Percentiles rank a stretch among this genome's conserved stretches.
These are phyloP conservation scores for Canis aureus DNA, from an alignment of 2,113 vertebrate genomes.

Conservation along the genomic window DNA sequence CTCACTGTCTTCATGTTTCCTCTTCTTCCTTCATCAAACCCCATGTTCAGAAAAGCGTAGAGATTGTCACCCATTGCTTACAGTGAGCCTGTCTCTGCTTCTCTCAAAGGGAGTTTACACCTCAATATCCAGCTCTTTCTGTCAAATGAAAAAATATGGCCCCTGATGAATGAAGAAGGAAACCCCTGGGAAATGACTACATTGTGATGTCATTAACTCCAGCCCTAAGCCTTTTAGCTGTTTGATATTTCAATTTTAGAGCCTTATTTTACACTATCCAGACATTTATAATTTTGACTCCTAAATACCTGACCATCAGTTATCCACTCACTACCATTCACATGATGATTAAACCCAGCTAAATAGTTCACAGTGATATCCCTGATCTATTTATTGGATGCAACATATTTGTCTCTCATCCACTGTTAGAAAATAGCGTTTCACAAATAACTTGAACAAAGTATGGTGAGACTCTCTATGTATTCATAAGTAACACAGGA, in stretches of 20 bases:
- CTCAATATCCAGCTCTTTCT: background rate
- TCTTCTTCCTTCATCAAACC: background rate
- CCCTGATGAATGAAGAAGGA: background rate
- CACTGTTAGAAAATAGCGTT: background rate
- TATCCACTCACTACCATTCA: background rate
- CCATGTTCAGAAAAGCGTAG: background rate
- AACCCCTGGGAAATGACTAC: background rate
- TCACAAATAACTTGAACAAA: slow-evolving; percentile 52
- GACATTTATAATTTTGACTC: background rate
- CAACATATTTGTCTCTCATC: background rate
- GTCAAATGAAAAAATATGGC: background rate
- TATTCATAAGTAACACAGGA: background rate
- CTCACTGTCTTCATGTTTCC: background rate
- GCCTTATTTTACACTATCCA: background rate
- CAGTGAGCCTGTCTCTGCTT: background rate
- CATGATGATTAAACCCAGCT: background rate
- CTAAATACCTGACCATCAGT: background rate
- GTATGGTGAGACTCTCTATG: background rate
- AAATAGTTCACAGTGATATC: background rate
- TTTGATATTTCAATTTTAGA: background rate
- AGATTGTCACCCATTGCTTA: background rate
- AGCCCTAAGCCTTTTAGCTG: background rate
- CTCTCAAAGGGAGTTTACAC: background rate
- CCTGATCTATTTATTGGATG: background rate
- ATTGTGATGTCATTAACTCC: background rate